Base-by-base conservation (phyloP, 2,113 vertebrate genomes). In the Calonectris borealis region DNA sequence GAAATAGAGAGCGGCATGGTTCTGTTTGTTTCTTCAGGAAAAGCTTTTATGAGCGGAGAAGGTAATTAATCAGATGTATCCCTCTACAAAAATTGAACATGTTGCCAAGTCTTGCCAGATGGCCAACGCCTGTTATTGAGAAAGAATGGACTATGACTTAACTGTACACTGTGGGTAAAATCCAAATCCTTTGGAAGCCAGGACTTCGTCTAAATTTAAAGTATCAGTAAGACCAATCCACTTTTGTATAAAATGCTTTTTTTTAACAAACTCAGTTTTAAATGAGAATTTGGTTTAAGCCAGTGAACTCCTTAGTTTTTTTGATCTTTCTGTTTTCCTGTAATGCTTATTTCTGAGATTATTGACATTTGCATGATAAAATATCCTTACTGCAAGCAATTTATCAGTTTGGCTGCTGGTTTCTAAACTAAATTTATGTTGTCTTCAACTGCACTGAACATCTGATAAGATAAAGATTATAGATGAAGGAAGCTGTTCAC, bases 1-100 rank as follows among this genome's bases (percentile, higher is more conserved):
- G 83, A 97, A 60, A 49, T 83, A 62, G 94, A 97, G 34, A 72
- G 91, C 32, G 66, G 96, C 76, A 73, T 66, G 93, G 65, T 62
- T 71, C 62, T 98, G 34, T 95, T 97, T 52, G 94, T 94, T 90
- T 97, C 97, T 52, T 40, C 80, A 22, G 97, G 97, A 91, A 91
- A 71, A 26, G 55, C 81, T 26, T 97, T 96, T 64, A 36, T 83
- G 42, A 97, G 65, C 25, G 52, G 87, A 26, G 83, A 92, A 97
- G 97, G 95, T 98, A 95, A 70, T 72, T 58, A 58, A 93, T 93
- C 52, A 88, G 83, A 88, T n/a, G 64, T 32, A 77, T 61, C 44
- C 36, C 62, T 66, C 77, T 80, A 55, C 64, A 70, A 51, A 90
- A 83, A 82, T 0, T 26, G 71, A 87, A 68, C 60, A 78, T 82